Base-by-base conservation (phyloP, 1,140 invertebrate genomes). In the Drosophila chauvacae region DNA sequence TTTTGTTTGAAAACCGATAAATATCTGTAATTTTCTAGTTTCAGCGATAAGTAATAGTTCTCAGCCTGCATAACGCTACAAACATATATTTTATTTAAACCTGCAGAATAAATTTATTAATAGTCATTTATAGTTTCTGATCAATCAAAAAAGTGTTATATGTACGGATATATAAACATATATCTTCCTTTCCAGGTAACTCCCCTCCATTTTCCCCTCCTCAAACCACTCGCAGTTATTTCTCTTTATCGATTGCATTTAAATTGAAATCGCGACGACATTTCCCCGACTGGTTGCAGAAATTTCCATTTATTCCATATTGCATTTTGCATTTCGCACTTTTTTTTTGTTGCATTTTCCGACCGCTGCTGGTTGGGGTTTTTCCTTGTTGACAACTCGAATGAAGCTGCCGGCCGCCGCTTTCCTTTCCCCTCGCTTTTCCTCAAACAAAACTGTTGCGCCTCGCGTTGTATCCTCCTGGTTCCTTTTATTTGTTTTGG, bases 361-460 rank as follows among this genome's bases (percentile, higher is more conserved):
- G n/a, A 16, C 66, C 35, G 53, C 53, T 72, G 70, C 70, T 69
- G 59, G 73, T 71, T 77, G 23, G 66, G 56, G 48, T 63, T 73
- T 80, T 56, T 58, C 62, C 65, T 80, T 65, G 71, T 61, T 77
- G 62, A 53, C 58, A 57, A 73, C 70, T 72, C 68, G 45, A 72
- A 72, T 66, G 63, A 77, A 76, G 72, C 72, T 58, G 75, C 45
- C 58, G 26, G 44, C 47, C 28, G 55, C 11, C 59, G 33, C 20
- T 37, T 56, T 51, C 26, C 44, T 48, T 16, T 48, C 23, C 47
- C 23, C 30, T 5, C n/a, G 11, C 23, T 20, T 62, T 37, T 44
- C 41, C 72, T 35, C 44, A 20, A 80, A 77, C 83, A 77, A 83
- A 88, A 90, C 85, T 88, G 84, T 88, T 88, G 84, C 85, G 84